phyloP scores from a whole-genome alignment of 2,888 invertebrate species.

The Gymnoscelis rufifasciata region DNA sequence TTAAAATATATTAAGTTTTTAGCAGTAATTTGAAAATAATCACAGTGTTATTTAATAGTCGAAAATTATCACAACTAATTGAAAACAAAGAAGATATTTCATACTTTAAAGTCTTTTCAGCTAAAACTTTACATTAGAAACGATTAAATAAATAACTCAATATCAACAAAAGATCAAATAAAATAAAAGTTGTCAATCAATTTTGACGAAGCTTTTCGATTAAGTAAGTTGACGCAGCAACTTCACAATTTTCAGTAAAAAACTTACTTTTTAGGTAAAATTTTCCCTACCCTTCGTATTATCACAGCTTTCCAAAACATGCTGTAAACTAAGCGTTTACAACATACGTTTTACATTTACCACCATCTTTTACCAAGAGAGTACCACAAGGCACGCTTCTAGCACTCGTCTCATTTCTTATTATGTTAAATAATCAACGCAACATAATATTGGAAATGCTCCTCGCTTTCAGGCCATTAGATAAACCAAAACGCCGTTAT shows the following conservation, averaged over 20 bases:
- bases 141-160: not conserved
- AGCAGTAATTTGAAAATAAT: slow-evolving; percentile 47
- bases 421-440: slow-evolving; percentile 19
- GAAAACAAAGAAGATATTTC: too few species aligned
- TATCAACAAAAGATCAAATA: slow-evolving; percentile 15
- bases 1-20: slow-evolving; percentile 37
- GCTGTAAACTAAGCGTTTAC: slow-evolving; percentile 27
- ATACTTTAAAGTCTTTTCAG: too few species aligned
- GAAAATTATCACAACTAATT: slow-evolving; percentile 57
- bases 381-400: slow-evolving; percentile 61
- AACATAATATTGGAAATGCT: not conserved
- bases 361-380: slow-evolving; percentile 37
- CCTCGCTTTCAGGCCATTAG: slow-evolving; percentile 1
- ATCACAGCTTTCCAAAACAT: slow-evolving; percentile 62
- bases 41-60: slow-evolving; percentile 64
- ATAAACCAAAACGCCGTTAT: not conserved
- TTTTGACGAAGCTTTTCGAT: slow-evolving; percentile 51
- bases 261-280: slow-evolving; percentile 29
- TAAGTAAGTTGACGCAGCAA: slow-evolving; percentile 35
- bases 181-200: slow-evolving; percentile 38
- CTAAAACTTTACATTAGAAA: not conserved
- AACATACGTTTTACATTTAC: slow-evolving; percentile 39
- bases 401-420: slow-evolving; percentile 45
- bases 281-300: slow-evolving; percentile 42
- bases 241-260: slow-evolving; percentile 37